Evolutionary conservation across 2,797 vertebrate species (phyloP).

Genomic region (Gambusia yucatana): DNA sequence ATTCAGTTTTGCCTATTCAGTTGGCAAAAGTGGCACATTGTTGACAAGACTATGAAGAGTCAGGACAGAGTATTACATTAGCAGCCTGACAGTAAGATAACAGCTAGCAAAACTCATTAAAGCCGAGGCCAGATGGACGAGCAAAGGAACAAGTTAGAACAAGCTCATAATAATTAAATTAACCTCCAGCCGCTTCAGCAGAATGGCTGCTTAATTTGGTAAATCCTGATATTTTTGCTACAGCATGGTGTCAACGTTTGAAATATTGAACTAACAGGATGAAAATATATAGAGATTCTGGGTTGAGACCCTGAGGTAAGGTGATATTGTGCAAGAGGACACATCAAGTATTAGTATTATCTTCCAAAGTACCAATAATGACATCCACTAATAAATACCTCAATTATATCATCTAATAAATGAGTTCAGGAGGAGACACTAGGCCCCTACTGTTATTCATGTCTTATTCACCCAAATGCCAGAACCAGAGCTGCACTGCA

Average conservation of each 20-base stretch:
- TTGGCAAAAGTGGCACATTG: neutral
- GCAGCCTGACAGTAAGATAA: slow-evolving; percentile 11
- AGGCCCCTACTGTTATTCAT: neutral
- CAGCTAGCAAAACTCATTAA: slow-evolving; percentile 30
- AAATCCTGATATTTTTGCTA: slow-evolving; percentile 5
- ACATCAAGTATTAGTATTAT: neutral
- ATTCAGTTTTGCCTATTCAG: neutral
- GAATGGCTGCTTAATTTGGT: slow-evolving; percentile 1
- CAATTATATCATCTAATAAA: slow-evolving; percentile 21
- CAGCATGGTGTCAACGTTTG: slow-evolving; percentile 7
- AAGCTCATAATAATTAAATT: slow-evolving; percentile 17
- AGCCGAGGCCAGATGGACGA: slow-evolving; percentile 41
- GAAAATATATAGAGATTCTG: neutral
- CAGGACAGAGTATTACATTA: slow-evolving; percentile 4
- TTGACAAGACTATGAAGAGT: slow-evolving; percentile 6
- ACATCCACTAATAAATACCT: slow-evolving; percentile 29
- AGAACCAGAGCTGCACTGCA: neutral
- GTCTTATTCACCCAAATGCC: neutral
- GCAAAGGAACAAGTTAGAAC: slow-evolving; percentile 25
- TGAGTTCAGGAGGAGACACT: slow-evolving; percentile 17
- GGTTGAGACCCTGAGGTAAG: neutral
- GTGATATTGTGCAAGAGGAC: neutral
- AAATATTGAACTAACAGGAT: neutral
- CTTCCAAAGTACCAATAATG: slow-evolving; percentile 14
- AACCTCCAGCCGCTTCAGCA: slow-evolving; percentile 18